Evolutionary conservation across 2,888 invertebrate genomes (phyloP), one percentile per base, ranked within the genome.

Genomic region (Leptinotarsa rubiginosa): DNA sequence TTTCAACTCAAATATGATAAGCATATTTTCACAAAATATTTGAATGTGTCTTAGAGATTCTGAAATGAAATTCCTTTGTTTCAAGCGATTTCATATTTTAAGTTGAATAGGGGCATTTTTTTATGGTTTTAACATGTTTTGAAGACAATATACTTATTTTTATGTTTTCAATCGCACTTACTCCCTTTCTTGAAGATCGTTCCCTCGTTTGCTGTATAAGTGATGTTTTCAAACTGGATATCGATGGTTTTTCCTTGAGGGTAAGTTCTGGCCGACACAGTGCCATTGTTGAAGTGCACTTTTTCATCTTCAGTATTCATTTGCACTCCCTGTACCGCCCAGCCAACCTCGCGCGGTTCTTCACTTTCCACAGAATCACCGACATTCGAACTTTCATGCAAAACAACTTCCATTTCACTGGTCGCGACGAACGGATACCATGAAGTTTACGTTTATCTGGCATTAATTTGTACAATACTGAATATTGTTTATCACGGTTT

Each of bases 141-240:
- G 4, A 50, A 15, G n/a, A 50, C 16, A n/a, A 50, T 50, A 50
- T 50, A n/a, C 50, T n/a, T 41, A 41, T 41, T 41, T 41, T 12
- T 2, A 41, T 10, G 2, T 41, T 41, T 41, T 41, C 41, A 52
- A 52, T 15, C 15, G n/a, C 41, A 74, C 78, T 78, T 74, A 78
- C 78, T 74, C 65, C 71, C 73, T 66, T 75, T 77, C 12, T 65
- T 71, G 16, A 81, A 77, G n/a, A 82, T 50, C 20, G 72, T 94
- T 79, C 94, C 95, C 74, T 93, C 88, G 52, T 91, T 91, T 20
- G 95, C 95, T 0, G 91, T 93, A 83, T 93, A 94, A 0, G 91
- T 91, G 77, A 96, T 90, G 83, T 94, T 92, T 75, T 92, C 92
- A 86, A 95, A 95, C 79, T 91, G 90, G 77, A 96, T 91, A 84